Evolutionary conservation across 2,888 invertebrate species (phyloP), one percentile per base, ranked within the genome.

Genomic region (Euclidia mi): DNA sequence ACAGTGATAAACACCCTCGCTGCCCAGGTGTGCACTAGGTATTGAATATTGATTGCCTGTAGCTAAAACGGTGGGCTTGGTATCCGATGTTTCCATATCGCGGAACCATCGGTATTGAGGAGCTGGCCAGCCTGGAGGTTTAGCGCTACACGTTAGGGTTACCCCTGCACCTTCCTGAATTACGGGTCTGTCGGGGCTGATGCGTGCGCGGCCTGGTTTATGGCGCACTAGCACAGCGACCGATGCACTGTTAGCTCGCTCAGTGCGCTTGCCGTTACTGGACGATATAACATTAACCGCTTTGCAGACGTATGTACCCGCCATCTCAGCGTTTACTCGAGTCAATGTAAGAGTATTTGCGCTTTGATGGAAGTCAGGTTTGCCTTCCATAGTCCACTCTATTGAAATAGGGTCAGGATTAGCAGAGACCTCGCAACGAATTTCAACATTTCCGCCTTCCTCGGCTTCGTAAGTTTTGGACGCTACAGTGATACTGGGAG

Each of bases 81-180:
- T 88, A 3, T 95, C 94, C 11, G 92, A 89, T 4, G 96, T 95
- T 2, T 95, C 95, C 59, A 96, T 96, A 78, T 98, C 97, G 49
- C 97, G 96, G 95, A 98, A 98, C 98, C 98, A 98, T 53, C 97
- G 96, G 89, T 97, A 98, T 81, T 97, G 97, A 0, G 98, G 98
- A 17, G 97, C 97, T 0, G 98, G 98, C 97, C 98, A 98, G n/a
- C 98, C 98, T 0, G 98, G 97, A 0, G 98, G 98, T 66, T 96
- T 96, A 0, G 98, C 98, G 34, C 96, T 96, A 82, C 98, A 98
- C 0, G 97, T 98, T n/a, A 98, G 95, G 1, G 97, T 98, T 1
- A 97, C 97, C 0, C 97, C 96, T 1, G 97, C 95, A 1, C 98
- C 98, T 81, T 98, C 98, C 52, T 97, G 97, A 2, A 98, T 98